phyloP scores from a whole-genome alignment of 2,888 invertebrate species.

The Unio delphinus region DNA sequence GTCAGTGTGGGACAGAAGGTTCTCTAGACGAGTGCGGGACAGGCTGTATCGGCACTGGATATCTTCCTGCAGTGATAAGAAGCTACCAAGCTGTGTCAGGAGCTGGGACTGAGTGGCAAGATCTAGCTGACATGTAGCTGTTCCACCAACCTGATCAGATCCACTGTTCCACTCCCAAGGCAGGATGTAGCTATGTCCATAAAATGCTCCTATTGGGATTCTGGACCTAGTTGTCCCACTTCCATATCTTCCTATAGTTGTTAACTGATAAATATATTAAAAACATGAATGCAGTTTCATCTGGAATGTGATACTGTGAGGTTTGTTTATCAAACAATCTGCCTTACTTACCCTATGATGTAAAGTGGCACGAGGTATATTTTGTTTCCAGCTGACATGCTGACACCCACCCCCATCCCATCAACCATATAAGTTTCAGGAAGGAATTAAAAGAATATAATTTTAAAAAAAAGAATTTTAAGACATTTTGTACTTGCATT shows the following conservation, averaged over 20 bases:
- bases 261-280: constrained; percentile 77
- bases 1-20: constrained; percentile 75
- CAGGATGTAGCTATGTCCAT: constrained; percentile 86
- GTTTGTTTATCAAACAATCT: no score
- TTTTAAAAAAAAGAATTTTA: no score
- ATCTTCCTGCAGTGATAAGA: constrained; percentile 83
- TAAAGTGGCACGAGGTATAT: no score
- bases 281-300: not conserved
- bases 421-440: no score
- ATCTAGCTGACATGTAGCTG: constrained; percentile 36
- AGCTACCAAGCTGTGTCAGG: constrained; percentile 75
- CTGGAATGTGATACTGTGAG: no score
- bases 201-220: constrained; percentile 93
- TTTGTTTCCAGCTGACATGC: no score
- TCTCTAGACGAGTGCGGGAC: constrained; percentile 87
- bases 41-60: constrained; percentile 86
- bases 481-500: no score
- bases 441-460: no score
- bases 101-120: constrained; percentile 56
- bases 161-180: constrained; percentile 74
- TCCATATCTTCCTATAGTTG: constrained; percentile 91
- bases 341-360: no score
- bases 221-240: constrained; percentile 91
- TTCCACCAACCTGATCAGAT: constrained; percentile 27
- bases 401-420: no score